phyloP scores from a whole-genome alignment of 2,888 invertebrate genomes.

The Euplexia lucipara region DNA sequence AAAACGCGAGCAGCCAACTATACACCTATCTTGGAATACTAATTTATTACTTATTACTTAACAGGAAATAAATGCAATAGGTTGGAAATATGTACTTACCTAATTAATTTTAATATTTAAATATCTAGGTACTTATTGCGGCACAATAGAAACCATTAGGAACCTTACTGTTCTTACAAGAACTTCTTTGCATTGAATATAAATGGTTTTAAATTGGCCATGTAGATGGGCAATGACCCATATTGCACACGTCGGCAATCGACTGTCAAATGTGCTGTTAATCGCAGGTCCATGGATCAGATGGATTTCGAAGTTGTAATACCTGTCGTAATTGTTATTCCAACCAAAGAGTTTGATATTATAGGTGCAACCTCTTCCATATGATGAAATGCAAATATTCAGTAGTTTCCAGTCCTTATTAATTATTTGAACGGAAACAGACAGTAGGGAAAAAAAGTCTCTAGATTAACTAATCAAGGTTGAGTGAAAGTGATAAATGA shows the following conservation, averaged over 20 bases:
- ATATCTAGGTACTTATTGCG: constrained; percentile 46
- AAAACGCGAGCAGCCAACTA: constrained; percentile 1
- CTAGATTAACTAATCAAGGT: constrained; percentile 16
- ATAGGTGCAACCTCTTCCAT: too few relatives aligned
- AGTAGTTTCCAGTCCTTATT: neutral
- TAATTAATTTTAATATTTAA: constrained; percentile 13
- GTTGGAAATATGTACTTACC: too few relatives aligned
- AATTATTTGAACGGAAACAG: neutral
- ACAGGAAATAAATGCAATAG: constrained; percentile 17
- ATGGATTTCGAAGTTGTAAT: neutral
- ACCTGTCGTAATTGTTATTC: too few relatives aligned
- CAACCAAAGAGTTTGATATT: too few relatives aligned
- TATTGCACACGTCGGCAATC: constrained; percentile 18
- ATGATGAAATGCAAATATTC: too few relatives aligned
- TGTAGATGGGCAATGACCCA: constrained; percentile 20
- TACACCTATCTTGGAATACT: constrained; percentile 32
- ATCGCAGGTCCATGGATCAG: neutral
- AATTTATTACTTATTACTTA: neutral
- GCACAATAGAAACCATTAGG: constrained; percentile 43
- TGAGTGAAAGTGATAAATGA: neutral
- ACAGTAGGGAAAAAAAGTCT: neutral
- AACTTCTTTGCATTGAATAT: constrained; percentile 43
- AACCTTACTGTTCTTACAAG: constrained; percentile 21
- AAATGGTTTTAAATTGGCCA: constrained; percentile 48
- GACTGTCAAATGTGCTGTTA: neutral